Conservation (phyloP, 2,797 vertebrate species). For the Dromococcyx pavoninus region DNA sequence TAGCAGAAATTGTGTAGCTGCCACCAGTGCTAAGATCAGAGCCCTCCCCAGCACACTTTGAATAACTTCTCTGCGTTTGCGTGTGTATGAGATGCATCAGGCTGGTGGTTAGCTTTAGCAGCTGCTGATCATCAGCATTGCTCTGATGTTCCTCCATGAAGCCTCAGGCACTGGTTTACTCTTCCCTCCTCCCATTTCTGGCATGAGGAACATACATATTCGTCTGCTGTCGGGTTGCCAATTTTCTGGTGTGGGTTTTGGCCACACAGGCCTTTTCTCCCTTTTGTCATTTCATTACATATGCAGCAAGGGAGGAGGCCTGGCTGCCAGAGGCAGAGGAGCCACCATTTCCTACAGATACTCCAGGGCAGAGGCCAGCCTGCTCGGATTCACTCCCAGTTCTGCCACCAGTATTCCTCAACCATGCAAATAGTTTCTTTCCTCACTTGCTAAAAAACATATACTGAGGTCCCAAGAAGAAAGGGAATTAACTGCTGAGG, state of each 20-base stretch:
- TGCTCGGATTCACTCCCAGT: not conserved
- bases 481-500: not conserved
- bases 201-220: not conserved
- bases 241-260: slow-evolving; percentile 28
- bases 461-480: not conserved
- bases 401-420: not conserved
- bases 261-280: not conserved
- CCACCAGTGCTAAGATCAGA: not conserved
- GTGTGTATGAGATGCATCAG: not conserved
- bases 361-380: not conserved
- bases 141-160: not conserved
- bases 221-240: not conserved
- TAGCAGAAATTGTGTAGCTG: not conserved
- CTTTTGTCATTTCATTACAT: not conserved
- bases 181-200: not conserved
- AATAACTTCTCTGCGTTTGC: not conserved
- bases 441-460: not conserved
- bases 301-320: not conserved
- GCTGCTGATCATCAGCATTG: not conserved
- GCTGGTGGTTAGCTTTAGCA: not conserved
- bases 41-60: not conserved
- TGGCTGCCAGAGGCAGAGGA: not conserved
- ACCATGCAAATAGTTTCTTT: not conserved
- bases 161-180: not conserved
- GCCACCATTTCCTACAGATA: not conserved